phyloP scores from a whole-genome alignment of 2,113 vertebrate species.

The Calidris pugnax region DNA sequence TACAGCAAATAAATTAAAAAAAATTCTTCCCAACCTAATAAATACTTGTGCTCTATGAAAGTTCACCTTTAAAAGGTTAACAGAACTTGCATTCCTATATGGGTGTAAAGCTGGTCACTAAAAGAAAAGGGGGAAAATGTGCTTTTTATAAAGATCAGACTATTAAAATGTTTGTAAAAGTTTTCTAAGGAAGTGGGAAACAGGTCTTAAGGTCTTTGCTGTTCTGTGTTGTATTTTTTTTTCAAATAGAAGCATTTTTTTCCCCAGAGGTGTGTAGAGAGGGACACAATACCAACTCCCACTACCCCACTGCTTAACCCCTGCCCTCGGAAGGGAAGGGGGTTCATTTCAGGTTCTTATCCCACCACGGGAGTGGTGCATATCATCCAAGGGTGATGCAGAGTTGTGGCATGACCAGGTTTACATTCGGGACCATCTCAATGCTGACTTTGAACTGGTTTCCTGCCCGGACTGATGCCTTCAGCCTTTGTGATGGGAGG shows the following conservation, averaged over 20 bases:
- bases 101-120: not conserved
- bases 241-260: no score
- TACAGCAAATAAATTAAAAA: rapidly evolving
- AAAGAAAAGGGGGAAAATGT: rapidly evolving
- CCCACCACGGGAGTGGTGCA: rapidly evolving
- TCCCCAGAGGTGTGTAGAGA: no score
- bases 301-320: no score
- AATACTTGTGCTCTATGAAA: not conserved
- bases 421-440: not conserved
- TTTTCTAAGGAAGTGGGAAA: not conserved
- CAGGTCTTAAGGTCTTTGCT: not conserved
- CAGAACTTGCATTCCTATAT: not conserved
- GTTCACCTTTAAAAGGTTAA: not conserved
- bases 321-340: not conserved
- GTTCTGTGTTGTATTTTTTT: not conserved
- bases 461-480: not conserved
- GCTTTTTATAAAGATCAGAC: not conserved
- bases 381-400: not conserved
- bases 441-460: not conserved
- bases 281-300: no score
- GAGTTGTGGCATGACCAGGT: not conserved
- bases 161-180: not conserved
- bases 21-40: not conserved
- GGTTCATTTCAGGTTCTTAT: not conserved
- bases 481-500: not conserved